Percentiles rank a stretch among this genome's conserved stretches.
phyloP scores from a whole-genome alignment of 2,888 invertebrate species.

The Eupithecia centaureata region DNA sequence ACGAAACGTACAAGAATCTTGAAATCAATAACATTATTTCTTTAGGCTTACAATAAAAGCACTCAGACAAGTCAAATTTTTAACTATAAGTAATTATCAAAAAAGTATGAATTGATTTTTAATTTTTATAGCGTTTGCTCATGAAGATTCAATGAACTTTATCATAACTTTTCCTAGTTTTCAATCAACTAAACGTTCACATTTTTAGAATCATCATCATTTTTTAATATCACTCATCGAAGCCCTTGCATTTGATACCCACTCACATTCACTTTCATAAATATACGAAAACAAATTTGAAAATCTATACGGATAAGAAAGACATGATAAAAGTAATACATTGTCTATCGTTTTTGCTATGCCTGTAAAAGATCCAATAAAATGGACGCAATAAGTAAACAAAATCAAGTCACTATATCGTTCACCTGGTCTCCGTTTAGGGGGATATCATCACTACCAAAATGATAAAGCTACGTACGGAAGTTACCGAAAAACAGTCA shows the following conservation, averaged over 20 bases:
- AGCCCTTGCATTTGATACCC: not conserved
- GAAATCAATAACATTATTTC: too few relatives aligned
- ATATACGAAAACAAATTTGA: not conserved
- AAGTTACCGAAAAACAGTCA: slow-evolving; percentile 13
- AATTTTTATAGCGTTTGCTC: not conserved
- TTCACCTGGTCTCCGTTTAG: too few relatives aligned
- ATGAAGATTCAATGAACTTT: not conserved
- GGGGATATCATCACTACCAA: too few relatives aligned
- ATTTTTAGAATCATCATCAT: not conserved
- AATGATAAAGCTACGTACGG: not conserved
- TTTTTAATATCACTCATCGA: not conserved
- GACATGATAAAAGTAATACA: not conserved
- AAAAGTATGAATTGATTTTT: too few relatives aligned
- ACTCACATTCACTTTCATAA: not conserved
- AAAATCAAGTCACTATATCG: not conserved
- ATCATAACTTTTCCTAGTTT: not conserved
- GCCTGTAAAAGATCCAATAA: not conserved
- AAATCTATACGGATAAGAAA: not conserved
- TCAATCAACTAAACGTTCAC: not conserved
- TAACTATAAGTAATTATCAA: too few relatives aligned
- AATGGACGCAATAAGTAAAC: not conserved
- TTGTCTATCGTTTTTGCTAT: not conserved
- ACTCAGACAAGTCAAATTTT: too few relatives aligned
- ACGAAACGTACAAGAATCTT: too few relatives aligned
- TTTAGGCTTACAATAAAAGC: too few relatives aligned